Base-by-base conservation (phyloP, 2,113 vertebrate genomes). In the Marmota monax region DNA sequence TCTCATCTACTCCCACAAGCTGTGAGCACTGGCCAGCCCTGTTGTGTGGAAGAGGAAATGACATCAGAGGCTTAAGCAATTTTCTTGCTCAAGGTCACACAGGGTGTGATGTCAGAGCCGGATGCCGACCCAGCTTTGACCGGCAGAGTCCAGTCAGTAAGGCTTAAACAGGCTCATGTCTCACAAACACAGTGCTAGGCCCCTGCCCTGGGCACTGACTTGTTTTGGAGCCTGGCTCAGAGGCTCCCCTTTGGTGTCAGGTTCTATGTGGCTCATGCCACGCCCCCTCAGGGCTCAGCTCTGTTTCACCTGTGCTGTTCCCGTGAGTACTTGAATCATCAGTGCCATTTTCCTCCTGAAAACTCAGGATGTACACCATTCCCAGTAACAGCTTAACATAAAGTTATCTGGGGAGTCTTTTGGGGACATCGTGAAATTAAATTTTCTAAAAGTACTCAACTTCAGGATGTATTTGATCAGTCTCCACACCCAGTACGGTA, bases 381-480 rank as follows among this genome's bases (percentile, higher is more conserved):
- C 61, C 42, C 6, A 12, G 17, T 56, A 72, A n/a, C 20, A 23
- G 48, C 25, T 53, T 79, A 58, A 48, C 42, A 32, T 27, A 73
- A 94, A 80, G 39, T 63, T 16, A 9, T 37, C 58, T 34, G 25
- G 2, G 1, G 27, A 53, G 23, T 3, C 22, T 87, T 51, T 56
- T 70, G 7, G 69, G 39, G 72, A 65, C 14, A 39, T 80, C 45
- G 84, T 88, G 22, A 89, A 84, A 65, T 70, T 37, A 45, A 11
- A 20, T 73, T 89, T 84, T 70, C 67, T 70, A 84, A 91, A 96
- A 90, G 58, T 78, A 48, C 34, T 63, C 27, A 25, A 29, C 90
- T 90, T 92, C n/a, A 87, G 56, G 86, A 23, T 67, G 65, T 67
- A 67, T 67, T 32, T 32, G 23, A 45, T 56, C 69, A 73, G 56